Base-by-base conservation (phyloP, 2,797 vertebrate genomes). In the Tragopan temminckii region DNA sequence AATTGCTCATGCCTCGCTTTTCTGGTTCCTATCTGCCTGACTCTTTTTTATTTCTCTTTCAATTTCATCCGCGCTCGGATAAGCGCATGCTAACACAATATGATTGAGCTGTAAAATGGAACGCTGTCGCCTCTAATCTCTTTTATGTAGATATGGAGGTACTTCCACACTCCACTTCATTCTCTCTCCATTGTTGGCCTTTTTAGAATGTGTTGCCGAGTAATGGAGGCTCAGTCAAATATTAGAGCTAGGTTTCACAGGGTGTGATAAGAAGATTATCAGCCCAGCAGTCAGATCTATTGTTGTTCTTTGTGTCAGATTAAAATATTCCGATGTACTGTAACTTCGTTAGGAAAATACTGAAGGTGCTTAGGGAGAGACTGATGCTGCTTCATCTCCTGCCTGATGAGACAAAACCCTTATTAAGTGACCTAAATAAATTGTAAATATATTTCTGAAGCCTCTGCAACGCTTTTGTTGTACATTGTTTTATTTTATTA, bases 1-100 rank as follows among this genome's bases (percentile, higher is more conserved):
- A 99, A 99, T 99, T 99, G 98, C 99, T 98, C 98, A 97, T 97
- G 98, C 98, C 98, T 98, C 96, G 97, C 98, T 97, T 98, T 98
- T 98, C 98, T 98, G 98, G 92, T 97, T 97, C 97, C 98, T 99
- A 99, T 99, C 98, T 99, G 97, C 91, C 97, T 97, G 98, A 98
- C 98, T 98, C 98, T 98, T 98, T 98, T 99, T 98, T 98, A 98
- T 98, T 98, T 99, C 98, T 98, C 98, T 99, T 99, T 99, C 99
- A 99, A 99, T 99, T 99, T 98, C 97, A 96, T 98, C 97, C 95
- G 98, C 97, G 98, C 98, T 98, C 94, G 98, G 98, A 98, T 98
- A 98, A 98, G 98, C 98, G 97, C 97, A 94, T 98, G 98, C 98
- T 98, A 98, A 98, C 98, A 98, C 98, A 98, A 98, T 98, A 98